Evolutionary conservation across 2,888 invertebrate species (phyloP).

Genomic region (Cheilosia soror): DNA sequence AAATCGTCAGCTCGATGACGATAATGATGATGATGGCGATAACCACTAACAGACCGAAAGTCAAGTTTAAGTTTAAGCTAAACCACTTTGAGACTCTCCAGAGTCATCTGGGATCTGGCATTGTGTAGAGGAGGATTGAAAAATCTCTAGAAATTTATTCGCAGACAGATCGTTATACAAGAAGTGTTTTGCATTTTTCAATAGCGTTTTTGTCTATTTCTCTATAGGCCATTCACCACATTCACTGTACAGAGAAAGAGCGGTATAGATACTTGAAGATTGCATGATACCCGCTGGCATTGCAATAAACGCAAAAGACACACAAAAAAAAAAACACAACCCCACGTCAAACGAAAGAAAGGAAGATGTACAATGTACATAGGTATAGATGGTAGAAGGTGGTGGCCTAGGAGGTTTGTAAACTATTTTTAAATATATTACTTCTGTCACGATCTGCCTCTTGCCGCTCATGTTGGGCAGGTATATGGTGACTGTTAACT

Average conservation of each 20-base stretch:
- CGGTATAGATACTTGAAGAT: constrained; percentile 46
- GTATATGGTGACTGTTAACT: neutral
- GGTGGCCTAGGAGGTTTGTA: constrained; percentile 42
- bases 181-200: constrained; percentile 73
- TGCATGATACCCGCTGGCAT: constrained; percentile 67
- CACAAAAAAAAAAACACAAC: neutral
- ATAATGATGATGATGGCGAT: constrained; percentile 33
- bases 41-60: constrained; percentile 57
- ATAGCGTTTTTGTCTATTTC: constrained; percentile 52
- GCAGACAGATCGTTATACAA: constrained; percentile 71
- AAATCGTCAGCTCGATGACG: constrained; percentile 18
- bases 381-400: constrained; percentile 13
- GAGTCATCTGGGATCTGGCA: constrained; percentile 18
- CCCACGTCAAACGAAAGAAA: constrained; percentile 12
- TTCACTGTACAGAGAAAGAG: constrained; percentile 18
- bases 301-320: constrained; percentile 32
- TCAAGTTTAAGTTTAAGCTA: constrained; percentile 71
- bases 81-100: constrained; percentile 26
- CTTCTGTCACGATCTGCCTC: constrained; percentile 66
- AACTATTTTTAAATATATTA: constrained; percentile 72
- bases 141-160: constrained; percentile 61
- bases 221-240: neutral
- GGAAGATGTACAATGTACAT: neutral
- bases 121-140: constrained; percentile 29
- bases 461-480: neutral